Conservation (phyloP, 2,888 invertebrate species). For the Pomacea canaliculata region DNA sequence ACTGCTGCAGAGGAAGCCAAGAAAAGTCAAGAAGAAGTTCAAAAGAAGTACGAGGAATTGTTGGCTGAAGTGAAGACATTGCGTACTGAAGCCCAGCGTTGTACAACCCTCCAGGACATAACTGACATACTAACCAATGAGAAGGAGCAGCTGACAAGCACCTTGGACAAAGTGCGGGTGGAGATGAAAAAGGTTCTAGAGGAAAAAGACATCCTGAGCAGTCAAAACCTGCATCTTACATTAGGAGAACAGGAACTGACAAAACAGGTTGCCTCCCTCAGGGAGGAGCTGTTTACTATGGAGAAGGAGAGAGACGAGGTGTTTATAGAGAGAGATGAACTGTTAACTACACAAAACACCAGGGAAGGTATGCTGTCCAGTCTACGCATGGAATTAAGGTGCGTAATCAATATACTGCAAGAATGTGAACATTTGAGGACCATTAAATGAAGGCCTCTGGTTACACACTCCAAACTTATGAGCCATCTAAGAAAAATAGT, state of each 20-base stretch:
- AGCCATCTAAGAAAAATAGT: conserved; percentile 21
- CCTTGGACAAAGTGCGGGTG: conserved; percentile 39
- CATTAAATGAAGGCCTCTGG: too few relatives aligned
- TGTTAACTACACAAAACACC: conserved; percentile 26
- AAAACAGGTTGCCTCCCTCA: conserved; percentile 36
- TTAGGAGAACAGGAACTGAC: conserved; percentile 51
- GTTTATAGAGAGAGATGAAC: conserved; percentile 32
- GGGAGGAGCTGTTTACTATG: conserved; percentile 33
- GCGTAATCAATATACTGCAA: conserved; percentile 9
- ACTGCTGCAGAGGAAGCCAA: conserved; percentile 51
- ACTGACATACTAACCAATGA: conserved; percentile 51
- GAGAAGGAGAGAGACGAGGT: conserved; percentile 36
- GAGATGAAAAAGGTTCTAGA: conserved; percentile 30
- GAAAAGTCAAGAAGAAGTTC: conserved; percentile 46
- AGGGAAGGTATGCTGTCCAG: conserved; percentile 24
- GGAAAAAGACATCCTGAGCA: conserved; percentile 50
- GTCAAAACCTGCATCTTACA: conserved; percentile 45
- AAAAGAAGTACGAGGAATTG: conserved; percentile 41
- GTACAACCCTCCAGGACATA: conserved; percentile 45
- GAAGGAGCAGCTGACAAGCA: conserved; percentile 40
- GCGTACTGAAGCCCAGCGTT: conserved; percentile 45
- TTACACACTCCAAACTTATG: too few relatives aligned
- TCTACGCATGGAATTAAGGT: conserved; percentile 13
- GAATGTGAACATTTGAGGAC: conserved; percentile 22
- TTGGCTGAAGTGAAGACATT: conserved; percentile 48